A percentile compares a stretch with the other conserved stretches of the same genome.
These are phyloP conservation scores for Choristoneura fumiferana DNA, from an alignment of 1,140 invertebrate genomes.

Conservation along the genomic window DNA sequence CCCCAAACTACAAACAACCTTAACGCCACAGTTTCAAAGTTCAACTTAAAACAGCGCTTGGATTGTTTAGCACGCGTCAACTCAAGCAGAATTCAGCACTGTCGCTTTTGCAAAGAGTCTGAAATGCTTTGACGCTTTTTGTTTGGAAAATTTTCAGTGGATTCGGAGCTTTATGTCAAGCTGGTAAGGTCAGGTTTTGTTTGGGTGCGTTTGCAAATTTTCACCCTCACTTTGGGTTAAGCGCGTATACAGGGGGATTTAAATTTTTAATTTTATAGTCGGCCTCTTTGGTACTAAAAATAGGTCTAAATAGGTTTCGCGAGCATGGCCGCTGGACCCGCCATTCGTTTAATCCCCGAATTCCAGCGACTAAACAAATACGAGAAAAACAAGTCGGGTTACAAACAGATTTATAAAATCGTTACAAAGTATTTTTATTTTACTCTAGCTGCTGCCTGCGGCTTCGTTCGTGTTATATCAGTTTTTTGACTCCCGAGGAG, in stretches of 20 bases:
- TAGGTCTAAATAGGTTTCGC: background rate
- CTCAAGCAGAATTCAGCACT: background rate
- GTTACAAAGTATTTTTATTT: too few species aligned
- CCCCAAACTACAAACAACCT: background rate
- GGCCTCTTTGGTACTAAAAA: background rate
- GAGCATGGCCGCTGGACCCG: too few species aligned
- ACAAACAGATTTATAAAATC: too few species aligned
- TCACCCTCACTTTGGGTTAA: background rate
- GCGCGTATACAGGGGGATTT: background rate
- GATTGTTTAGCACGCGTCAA: too few species aligned
- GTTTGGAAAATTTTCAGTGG: too few species aligned
- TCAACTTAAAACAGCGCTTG: too few species aligned
- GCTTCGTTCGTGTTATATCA: too few species aligned
- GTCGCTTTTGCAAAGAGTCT: background rate
- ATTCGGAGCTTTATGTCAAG: background rate
- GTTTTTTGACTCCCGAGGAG: too few species aligned
- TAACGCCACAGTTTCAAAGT: background rate
- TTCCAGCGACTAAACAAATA: too few species aligned
- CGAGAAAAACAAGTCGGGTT: too few species aligned
- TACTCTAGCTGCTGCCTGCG: too few species aligned
- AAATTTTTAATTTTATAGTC: slow-evolving; percentile 3
- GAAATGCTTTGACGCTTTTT: slow-evolving; percentile 4
- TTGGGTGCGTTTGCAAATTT: background rate
- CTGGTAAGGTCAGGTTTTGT: background rate
- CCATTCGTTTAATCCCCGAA: too few species aligned